phyloP scores from a whole-genome alignment of 2,888 invertebrate genomes.

The Allygus modestus region DNA sequence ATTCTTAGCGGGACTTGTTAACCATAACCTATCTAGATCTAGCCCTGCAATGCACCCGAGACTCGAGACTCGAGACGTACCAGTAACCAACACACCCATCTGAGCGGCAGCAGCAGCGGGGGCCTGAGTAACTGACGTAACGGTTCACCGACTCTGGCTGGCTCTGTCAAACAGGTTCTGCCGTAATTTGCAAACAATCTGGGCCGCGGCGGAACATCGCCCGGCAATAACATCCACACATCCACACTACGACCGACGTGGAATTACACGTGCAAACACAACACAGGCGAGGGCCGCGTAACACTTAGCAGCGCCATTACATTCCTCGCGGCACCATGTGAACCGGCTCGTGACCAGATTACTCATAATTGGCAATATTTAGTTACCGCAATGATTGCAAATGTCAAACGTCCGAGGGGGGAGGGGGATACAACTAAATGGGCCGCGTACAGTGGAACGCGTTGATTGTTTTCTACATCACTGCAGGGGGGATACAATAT shows the following conservation, averaged over 20 bases:
- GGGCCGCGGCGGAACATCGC: neutral
- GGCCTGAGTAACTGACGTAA: neutral
- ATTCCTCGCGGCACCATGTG: slow-evolving; percentile 2
- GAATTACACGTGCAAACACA: neutral
- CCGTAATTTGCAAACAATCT: slow-evolving; percentile 50
- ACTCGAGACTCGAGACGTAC: too few species aligned
- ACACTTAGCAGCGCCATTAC: neutral
- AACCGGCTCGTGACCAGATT: slow-evolving; percentile 8
- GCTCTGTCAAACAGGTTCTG: slow-evolving; percentile 17
- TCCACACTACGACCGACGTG: slow-evolving; percentile 5
- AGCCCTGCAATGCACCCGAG: neutral
- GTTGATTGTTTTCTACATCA: too few species aligned
- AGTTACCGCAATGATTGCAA: slow-evolving; percentile 36
- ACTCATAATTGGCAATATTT: slow-evolving; percentile 34
- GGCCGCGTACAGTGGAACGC: too few species aligned
- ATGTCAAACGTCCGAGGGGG: neutral
- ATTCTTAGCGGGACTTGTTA: too few species aligned
- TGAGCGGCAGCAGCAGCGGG: too few species aligned
- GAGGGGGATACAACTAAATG: neutral
- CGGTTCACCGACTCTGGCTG: neutral
- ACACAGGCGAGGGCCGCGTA: neutral
- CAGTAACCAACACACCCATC: neutral
- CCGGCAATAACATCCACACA: slow-evolving; percentile 24
- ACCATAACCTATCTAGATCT: too few species aligned
- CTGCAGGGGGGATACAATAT: too few species aligned